Evolutionary conservation across 2,888 invertebrate genomes (phyloP).

Genomic region (Ectemnius cavifrons): DNA sequence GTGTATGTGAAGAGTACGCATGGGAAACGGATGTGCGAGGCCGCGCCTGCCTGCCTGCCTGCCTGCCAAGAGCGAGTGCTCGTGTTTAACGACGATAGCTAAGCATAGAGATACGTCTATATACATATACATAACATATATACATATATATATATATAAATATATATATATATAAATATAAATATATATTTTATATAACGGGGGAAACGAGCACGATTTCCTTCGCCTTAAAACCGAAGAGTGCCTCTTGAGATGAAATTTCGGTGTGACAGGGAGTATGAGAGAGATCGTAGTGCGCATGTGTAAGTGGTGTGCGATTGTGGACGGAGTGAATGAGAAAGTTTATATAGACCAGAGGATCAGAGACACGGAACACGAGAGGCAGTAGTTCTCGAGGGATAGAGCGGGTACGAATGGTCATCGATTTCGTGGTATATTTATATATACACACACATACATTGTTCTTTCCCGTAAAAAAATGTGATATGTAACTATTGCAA

Average conservation of each 20-base stretch:
- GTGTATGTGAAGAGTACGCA: conserved; percentile 29
- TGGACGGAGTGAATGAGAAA: neutral
- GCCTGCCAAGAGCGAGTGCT: conserved; percentile 25
- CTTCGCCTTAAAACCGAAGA: conserved; percentile 1
- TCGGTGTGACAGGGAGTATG: neutral
- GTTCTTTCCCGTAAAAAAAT: conserved; percentile 67
- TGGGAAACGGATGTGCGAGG: conserved; percentile 33
- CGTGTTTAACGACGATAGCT: conserved; percentile 31
- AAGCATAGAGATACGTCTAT: conserved; percentile 1
- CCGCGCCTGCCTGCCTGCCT: conserved; percentile 20
- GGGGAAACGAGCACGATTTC: neutral
- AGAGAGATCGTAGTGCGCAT: neutral
- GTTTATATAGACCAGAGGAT: neutral
- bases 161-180: conserved; percentile 9
- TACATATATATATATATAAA: conserved; percentile 1
- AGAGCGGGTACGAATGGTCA: conserved; percentile 33
- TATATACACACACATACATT: conserved; percentile 43
- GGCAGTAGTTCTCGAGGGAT: neutral
- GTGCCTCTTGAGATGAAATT: conserved; percentile 3
- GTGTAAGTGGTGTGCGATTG: conserved; percentile 1
- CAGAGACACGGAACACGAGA: neutral
- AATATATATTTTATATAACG: conserved; percentile 11
- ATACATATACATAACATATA: conserved; percentile 2
- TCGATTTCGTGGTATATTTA: conserved; percentile 42
- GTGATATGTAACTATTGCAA: conserved; percentile 76